Conservation (phyloP, 2,113 vertebrate species). For the Nannospalax galili region DNA sequence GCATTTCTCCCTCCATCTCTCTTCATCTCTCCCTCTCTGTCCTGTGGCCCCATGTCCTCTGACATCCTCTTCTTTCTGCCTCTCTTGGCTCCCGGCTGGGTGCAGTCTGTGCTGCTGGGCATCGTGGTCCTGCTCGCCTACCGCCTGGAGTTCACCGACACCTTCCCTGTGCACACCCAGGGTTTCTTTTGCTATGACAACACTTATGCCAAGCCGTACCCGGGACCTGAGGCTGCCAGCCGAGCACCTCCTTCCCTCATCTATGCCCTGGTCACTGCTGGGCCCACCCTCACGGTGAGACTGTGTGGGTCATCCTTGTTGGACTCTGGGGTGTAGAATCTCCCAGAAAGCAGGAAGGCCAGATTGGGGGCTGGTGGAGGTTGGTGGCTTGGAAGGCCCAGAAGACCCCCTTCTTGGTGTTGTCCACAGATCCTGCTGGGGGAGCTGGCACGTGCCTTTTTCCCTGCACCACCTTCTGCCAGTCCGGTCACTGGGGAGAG, state of each 20-base stretch:
- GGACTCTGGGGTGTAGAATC: not conserved
- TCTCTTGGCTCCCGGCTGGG: not conserved
- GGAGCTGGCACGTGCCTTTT: slow-evolving; percentile 91
- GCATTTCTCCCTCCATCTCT: not conserved
- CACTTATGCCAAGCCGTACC: slow-evolving; percentile 93
- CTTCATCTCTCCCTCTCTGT: not conserved
- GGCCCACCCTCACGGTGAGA: slow-evolving; percentile 92
- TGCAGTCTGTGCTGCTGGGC: slow-evolving; percentile 93
- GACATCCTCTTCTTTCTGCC: not conserved
- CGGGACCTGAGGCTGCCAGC: slow-evolving; percentile 91
- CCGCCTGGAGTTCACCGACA: slow-evolving; percentile 96
- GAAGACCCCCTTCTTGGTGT: slow-evolving; percentile 15
- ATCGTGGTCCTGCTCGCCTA: slow-evolving; percentile 93
- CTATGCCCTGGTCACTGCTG: slow-evolving; percentile 91
- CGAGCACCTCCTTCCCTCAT: slow-evolving; percentile 91
- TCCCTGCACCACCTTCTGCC: slow-evolving; percentile 82
- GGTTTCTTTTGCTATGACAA: slow-evolving; percentile 96
- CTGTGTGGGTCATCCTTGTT: not conserved
- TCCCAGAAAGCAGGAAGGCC: not conserved
- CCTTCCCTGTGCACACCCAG: slow-evolving; percentile 93
- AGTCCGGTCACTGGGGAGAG: slow-evolving; percentile 87
- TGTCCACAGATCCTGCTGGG: slow-evolving; percentile 92
- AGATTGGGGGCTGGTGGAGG: not conserved
- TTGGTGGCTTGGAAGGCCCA: slow-evolving; percentile 25
- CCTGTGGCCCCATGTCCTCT: not conserved